Base-by-base conservation (phyloP, 2,797 vertebrate species). In the Oreonectes daqikongensis region DNA sequence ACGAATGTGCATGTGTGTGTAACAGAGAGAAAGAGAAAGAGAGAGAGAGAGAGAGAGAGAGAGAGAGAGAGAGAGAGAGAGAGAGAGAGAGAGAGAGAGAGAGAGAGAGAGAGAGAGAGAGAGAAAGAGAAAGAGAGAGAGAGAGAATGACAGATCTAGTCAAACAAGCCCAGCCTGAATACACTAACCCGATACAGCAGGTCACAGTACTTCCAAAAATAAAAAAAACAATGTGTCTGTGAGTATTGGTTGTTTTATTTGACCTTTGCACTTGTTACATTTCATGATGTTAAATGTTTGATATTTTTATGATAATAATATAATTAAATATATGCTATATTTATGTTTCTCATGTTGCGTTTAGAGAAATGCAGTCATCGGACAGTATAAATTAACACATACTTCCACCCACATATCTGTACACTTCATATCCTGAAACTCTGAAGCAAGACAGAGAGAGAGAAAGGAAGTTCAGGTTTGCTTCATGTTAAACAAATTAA, bases 401-500 rank as follows among this genome's bases (percentile, higher is more conserved):
- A 65, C 20, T 64, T n/a, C n/a, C n/a, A n/a, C n/a, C n/a, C n/a
- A n/a, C n/a, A n/a, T n/a, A n/a, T n/a, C n/a, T n/a, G n/a, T n/a
- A n/a, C n/a, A n/a, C n/a, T n/a, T n/a, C n/a, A n/a, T n/a, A n/a
- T n/a, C n/a, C n/a, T n/a, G n/a, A n/a, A n/a, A n/a, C n/a, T 64
- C 22, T 44, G 53, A n/a, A 30, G 38, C 12, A 24, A 57, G 55
- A 81, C 75, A 69, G 77, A 87, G 83, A 85, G 84, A 82, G 70
- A 52, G 67, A 9, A 64, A 72, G 28, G 12, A 24, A 52, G 20
- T 63, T 30, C 42, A 67, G 17, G 78, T 77, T 82, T 82, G 80
- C 69, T 35, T 77, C 26, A 44, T 20, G 63, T 42, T 80, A 59
- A 69, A 88, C 81, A 80, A 83, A 50, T 81, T 46, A 86, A 92